These are phyloP conservation scores for Cephonodes hylas DNA, from an alignment of 2,888 invertebrate species.

Conservation along the genomic window DNA sequence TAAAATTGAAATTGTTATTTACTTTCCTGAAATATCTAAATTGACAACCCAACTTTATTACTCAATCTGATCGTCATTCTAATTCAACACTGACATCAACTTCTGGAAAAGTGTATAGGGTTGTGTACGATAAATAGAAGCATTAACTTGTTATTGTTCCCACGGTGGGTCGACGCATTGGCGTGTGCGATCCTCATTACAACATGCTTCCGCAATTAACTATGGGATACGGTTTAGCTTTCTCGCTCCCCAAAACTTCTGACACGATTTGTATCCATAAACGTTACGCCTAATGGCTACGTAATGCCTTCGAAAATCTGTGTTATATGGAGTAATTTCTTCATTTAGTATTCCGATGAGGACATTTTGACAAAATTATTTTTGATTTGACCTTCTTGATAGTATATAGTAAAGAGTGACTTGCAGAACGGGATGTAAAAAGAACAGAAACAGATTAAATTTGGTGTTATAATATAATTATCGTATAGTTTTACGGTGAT, in stretches of 20 bases:
- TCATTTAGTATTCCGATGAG: background rate
- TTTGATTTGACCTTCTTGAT: too few species aligned
- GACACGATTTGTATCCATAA: constrained; percentile 17
- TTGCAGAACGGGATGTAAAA: too few species aligned
- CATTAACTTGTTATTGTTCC: constrained; percentile 30
- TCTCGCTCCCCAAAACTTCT: constrained; percentile 38
- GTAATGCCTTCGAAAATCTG: background rate
- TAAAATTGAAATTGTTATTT: too few species aligned
- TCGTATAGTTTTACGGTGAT: too few species aligned
- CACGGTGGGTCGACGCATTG: constrained; percentile 42
- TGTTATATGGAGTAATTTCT: background rate
- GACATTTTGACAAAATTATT: too few species aligned
- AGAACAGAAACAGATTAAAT: too few species aligned
- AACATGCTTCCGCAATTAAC: constrained; percentile 69
- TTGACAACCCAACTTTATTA: background rate
- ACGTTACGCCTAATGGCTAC: background rate
- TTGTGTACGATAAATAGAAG: constrained; percentile 10
- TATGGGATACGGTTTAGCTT: constrained; percentile 53
- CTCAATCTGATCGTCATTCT: background rate
- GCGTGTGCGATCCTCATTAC: constrained; percentile 73
- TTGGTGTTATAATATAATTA: too few species aligned
- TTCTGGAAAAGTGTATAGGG: background rate
- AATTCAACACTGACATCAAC: background rate
- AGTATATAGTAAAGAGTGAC: too few species aligned
- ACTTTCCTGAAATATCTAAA: too few species aligned